Evolutionary conservation across 2,797 vertebrate genomes (phyloP).

Genomic region (Brotogeris chrysoptera): DNA sequence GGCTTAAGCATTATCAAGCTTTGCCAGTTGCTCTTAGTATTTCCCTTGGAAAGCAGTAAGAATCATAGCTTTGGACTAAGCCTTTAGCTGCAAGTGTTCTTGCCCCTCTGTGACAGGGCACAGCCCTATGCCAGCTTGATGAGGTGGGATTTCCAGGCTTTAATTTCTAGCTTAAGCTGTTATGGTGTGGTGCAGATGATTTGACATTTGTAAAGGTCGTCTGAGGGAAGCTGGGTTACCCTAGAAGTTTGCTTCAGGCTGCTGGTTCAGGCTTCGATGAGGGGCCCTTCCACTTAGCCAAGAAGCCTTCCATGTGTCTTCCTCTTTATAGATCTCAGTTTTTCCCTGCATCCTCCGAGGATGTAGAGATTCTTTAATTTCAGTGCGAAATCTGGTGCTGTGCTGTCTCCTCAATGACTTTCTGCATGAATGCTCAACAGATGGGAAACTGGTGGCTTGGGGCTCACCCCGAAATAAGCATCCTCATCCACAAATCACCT

Average conservation of each 20-base stretch:
- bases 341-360: not conserved
- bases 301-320: not conserved
- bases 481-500: not conserved
- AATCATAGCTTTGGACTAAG: not conserved
- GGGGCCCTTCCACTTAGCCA: not conserved
- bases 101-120: fast-evolving
- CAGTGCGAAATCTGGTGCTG: not conserved
- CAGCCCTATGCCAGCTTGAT: fast-evolving
- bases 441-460: not conserved
- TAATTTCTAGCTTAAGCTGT: fast-evolving
- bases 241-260: fast-evolving
- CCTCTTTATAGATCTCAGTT: not conserved
- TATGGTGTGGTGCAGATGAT: not conserved
- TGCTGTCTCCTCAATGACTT: not conserved
- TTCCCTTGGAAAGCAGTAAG: not conserved
- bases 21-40: not conserved
- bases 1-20: not conserved
- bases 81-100: not conserved
- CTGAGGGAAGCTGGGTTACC: not conserved
- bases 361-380: not conserved
- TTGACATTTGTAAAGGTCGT: not conserved
- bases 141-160: not conserved
- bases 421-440: not conserved
- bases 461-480: not conserved
- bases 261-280: fast-evolving